These are phyloP conservation scores for Pararge aegeria DNA, from an alignment of 1,140 invertebrate genomes.

Conservation along the genomic window DNA sequence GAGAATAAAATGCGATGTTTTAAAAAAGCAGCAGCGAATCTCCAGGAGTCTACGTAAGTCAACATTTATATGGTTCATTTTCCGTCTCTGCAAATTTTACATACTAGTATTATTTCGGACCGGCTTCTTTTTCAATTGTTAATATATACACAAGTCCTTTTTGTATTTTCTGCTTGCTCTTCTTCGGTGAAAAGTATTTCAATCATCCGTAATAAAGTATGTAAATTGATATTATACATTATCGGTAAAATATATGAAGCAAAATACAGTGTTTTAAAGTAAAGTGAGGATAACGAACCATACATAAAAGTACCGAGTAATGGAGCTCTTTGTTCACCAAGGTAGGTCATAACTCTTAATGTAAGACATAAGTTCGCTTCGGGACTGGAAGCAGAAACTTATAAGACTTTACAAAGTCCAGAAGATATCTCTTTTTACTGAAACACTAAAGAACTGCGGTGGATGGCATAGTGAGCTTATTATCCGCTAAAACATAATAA, in stretches of 20 bases:
- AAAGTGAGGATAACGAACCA: not conserved
- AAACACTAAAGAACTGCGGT: not conserved
- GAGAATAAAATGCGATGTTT: not conserved
- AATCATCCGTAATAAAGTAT: too few relatives aligned
- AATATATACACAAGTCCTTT: too few relatives aligned
- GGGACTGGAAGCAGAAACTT: not conserved
- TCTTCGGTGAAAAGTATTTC: too few relatives aligned
- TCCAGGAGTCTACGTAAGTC: not conserved
- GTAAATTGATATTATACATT: too few relatives aligned
- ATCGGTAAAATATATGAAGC: too few relatives aligned
- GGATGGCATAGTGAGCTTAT: not conserved
- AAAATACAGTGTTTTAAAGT: not conserved
- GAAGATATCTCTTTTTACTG: not conserved
- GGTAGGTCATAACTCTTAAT: constrained; percentile 1
- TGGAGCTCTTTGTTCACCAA: not conserved
- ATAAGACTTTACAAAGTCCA: constrained; percentile 2
- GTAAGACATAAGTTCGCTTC: not conserved
- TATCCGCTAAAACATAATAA: not conserved
- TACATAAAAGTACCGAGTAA: not conserved
- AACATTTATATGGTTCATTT: not conserved
- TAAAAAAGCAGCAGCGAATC: not conserved
- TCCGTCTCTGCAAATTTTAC: too few relatives aligned
- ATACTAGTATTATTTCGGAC: too few relatives aligned
- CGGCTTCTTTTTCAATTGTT: too few relatives aligned
- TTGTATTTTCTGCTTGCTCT: too few relatives aligned